Evolutionary conservation across 2,113 vertebrate genomes (phyloP).

Genomic region (Odontophorus gujanensis): DNA sequence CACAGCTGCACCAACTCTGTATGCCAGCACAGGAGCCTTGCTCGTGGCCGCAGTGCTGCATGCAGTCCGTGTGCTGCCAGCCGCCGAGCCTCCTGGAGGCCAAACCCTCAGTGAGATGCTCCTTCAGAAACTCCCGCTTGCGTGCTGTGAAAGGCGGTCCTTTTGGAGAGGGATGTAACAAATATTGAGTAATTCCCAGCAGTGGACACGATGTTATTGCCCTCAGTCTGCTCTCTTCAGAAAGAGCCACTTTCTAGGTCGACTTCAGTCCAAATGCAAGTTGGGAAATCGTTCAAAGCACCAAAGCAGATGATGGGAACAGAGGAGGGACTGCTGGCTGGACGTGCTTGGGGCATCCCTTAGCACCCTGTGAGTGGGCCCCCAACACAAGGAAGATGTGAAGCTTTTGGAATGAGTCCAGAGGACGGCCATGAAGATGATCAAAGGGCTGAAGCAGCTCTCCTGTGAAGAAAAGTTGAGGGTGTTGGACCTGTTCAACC

Average conservation of each 20-base stretch:
- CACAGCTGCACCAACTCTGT: conserved; percentile 44
- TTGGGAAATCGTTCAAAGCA: conserved; percentile 6
- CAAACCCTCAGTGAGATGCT: conserved; percentile 61
- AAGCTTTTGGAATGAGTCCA: not conserved
- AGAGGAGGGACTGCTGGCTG: not conserved
- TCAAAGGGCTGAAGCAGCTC: not conserved
- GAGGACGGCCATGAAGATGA: not conserved
- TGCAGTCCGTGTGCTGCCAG: conserved; percentile 23
- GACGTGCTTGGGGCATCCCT: not conserved
- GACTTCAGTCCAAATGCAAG: not conserved
- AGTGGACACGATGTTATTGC: not conserved
- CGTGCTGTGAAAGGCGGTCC: not conserved
- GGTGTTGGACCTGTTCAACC: not conserved
- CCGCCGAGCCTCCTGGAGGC: conserved; percentile 10
- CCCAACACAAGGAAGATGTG: not conserved
- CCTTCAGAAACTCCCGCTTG: not conserved
- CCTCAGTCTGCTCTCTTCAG: not conserved
- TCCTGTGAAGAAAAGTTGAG: not conserved
- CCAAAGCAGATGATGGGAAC: not conserved
- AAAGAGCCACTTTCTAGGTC: not conserved
- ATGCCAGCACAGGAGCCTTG: conserved; percentile 32
- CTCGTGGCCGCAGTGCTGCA: conserved; percentile 25
- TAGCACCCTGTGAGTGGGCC: not conserved
- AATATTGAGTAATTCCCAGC: not conserved
- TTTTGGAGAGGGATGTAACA: not conserved